Conservation (phyloP, 2,113 vertebrate genomes). For the Xiphophorus maculatus region DNA sequence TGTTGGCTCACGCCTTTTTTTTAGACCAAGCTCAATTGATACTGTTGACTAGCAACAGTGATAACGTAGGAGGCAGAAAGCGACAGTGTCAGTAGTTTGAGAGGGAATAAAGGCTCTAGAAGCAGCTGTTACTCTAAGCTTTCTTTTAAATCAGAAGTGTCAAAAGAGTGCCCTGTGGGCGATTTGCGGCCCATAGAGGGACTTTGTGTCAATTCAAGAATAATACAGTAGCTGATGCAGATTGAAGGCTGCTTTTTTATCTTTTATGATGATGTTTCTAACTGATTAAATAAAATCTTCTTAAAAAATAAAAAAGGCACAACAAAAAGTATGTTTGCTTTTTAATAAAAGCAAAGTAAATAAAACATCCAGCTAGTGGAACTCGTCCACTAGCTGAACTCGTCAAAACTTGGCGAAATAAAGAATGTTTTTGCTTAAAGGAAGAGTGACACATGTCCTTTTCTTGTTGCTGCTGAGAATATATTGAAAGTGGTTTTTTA, state of each 20-base stretch:
- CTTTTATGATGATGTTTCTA: background rate
- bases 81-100: slow-evolving; percentile 4
- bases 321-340: background rate
- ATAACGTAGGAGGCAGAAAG: background rate
- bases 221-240: background rate
- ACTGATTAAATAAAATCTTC: background rate
- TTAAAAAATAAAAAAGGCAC: too few relatives aligned
- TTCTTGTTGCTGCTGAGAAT: background rate
- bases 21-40: slow-evolving; percentile 20
- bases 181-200: background rate
- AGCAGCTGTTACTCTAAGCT: slow-evolving; percentile 8
- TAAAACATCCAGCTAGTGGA: background rate
- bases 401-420: background rate
- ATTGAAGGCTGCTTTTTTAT: background rate
- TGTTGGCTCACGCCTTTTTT: slow-evolving; percentile 53
- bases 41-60: slow-evolving; percentile 33
- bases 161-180: background rate
- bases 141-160: background rate
- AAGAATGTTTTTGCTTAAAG: background rate
- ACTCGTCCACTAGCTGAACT: background rate
- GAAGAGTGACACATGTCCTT: background rate
- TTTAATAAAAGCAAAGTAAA: background rate
- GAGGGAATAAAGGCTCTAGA: background rate
- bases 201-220: background rate
- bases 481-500: background rate